A percentile compares a stretch with the other conserved stretches of the same genome.
Evolutionary conservation across 2,888 invertebrate genomes (phyloP).

Genomic region (Philaethria dido): DNA sequence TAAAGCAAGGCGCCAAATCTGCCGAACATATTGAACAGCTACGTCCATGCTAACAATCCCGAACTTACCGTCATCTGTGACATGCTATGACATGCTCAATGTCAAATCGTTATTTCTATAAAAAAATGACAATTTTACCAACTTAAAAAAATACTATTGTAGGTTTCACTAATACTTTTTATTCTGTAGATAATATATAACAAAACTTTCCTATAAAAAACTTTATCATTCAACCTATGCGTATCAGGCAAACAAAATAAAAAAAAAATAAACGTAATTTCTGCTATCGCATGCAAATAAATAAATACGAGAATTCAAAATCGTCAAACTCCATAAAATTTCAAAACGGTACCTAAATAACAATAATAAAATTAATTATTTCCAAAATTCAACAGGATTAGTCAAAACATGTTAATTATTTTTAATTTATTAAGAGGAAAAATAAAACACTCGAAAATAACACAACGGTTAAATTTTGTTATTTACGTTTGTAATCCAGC

Average conservation of each 20-base stretch:
- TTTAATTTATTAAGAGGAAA: constrained; percentile 10
- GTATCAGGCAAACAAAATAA: constrained; percentile 17
- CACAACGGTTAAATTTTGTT: constrained; percentile 40
- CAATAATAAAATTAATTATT: constrained; percentile 2
- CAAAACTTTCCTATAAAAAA: neutral
- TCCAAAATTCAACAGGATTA: constrained; percentile 31
- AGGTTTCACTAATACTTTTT: neutral
- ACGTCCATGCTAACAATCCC: constrained; percentile 4
- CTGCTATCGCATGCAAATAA: constrained; percentile 16
- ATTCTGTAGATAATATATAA: neutral
- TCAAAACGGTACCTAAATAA: constrained; percentile 7
- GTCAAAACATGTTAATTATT: constrained; percentile 38
- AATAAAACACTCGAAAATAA: constrained; percentile 35
- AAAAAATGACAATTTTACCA: neutral
- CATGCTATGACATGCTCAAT: constrained; percentile 6
- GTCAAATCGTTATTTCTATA: neutral
- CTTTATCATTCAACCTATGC: constrained; percentile 5
- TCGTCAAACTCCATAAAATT: constrained; percentile 8
- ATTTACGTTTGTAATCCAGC: constrained; percentile 38
- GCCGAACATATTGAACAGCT: constrained; percentile 11
- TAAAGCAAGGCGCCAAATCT: constrained; percentile 33
- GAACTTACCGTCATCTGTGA: constrained; percentile 14
- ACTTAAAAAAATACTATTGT: neutral
- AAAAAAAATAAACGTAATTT: constrained; percentile 12
- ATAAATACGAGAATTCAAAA: constrained; percentile 3